Base-by-base conservation (phyloP, 2,113 vertebrate genomes). In the Anhinga anhinga region DNA sequence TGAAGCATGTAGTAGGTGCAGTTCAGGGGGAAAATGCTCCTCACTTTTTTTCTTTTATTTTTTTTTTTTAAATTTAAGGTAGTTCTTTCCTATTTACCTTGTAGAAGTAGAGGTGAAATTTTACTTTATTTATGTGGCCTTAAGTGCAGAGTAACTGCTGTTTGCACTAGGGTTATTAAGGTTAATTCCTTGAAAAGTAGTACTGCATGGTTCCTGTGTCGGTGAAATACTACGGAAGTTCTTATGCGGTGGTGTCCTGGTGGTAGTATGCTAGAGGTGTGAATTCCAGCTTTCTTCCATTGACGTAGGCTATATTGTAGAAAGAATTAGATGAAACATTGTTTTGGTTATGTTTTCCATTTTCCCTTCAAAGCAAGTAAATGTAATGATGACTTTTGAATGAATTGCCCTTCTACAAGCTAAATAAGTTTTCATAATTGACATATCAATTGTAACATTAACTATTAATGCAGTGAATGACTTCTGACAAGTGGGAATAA, bases 1-100 rank as follows among this genome's bases (percentile, higher is more conserved):
- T 65, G 22, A 91, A 56, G 26, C 19, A 23, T 14, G 13, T 61
- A n/a, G 42, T 25, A 80, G 34, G 27, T 63, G 29, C n/a, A 63
- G 9, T 32, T 85, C 15, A 58, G 8, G 26, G 4, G 36, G 4
- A 42, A 81, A 53, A 26, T 79, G 10, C 9, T 10, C 17, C 6
- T 4, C 5, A 9, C 5, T 4, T 2, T 7, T 13, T 34, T 5
- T 44, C 5, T 14, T 21, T 34, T 6, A 1, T 3, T 13, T 27
- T 5, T 36, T 5, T 26, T 27, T 8, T 17, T n/a, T n/a, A n/a
- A n/a, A n/a, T n/a, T n/a, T n/a, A n/a, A n/a, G n/a, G n/a, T n/a
- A n/a, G n/a, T n/a, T n/a, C 4, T 92, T 86, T 69, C 13, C 26
- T 56, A 4, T 83, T 91, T 86, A 49, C 10, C 15, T 84, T 82